Base-by-base conservation (phyloP, 2,797 vertebrate genomes). In the Cheirogaleus major region DNA sequence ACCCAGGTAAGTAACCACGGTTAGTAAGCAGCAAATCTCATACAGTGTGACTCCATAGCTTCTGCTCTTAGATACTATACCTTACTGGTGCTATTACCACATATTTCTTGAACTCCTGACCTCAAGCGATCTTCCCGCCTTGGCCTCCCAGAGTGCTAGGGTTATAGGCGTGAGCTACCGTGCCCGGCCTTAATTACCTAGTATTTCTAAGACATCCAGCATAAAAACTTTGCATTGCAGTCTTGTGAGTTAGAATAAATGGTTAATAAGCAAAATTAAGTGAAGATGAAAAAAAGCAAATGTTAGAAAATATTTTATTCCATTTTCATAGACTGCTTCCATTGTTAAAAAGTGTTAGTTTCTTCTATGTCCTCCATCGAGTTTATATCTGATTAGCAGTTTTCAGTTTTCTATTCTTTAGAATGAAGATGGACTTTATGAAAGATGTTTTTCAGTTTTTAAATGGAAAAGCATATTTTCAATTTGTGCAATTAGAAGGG, bases 381-480 rank as follows among this genome's bases (percentile, higher is more conserved):
- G 70, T 95, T 91, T 69, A 67, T 43, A 3, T 52, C 7, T 63
- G 41, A 72, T 69, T 25, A 69, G 43, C 32, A 63, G 27, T 57
- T 95, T 92, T 75, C 9, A 69, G 27, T 87, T 82, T 95, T 57
- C 57, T 35, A n/a, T 50, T 92, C 27, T 91, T 83, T 90, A 95
- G 14, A 75, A 63, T 55, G 27, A 86, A 93, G 48, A 57, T 86
- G 41, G 7, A 20, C 22, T 89, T 84, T 45, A 59, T 32, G 41
- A 89, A 86, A 94, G 38, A 75, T 30, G 6, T 50, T 11, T 50
- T 11, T 52, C 25, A 65, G 6, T 80, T 85, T 94, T 80, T 61
- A 88, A 87, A 48, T 93, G n/a, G 43, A n/a, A 86, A 92, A 65
- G 4, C 1, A 0, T 76, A 63, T 50, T 45, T 45, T 91, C 4